Base-by-base conservation (phyloP, 2,113 vertebrate genomes). In the Trogon surrucura region DNA sequence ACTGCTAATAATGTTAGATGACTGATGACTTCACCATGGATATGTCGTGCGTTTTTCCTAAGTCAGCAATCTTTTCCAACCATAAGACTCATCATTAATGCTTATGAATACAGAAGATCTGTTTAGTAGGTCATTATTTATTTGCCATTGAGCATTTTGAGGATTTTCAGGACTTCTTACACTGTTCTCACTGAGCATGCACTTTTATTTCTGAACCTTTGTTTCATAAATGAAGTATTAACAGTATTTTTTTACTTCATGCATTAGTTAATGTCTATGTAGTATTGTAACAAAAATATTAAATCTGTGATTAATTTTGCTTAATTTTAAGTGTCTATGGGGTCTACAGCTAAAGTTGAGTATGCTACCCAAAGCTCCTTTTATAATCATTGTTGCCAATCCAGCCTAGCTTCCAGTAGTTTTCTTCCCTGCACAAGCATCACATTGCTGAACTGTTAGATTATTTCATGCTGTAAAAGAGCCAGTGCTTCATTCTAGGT, bases 1-100 rank as follows among this genome's bases (percentile, higher is more conserved):
- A 65, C 34, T 91, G 20, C 36, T 97, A 91, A 86, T 95, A 95
- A 61, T 62, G 27, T 96, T 94, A 89, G 16, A 51, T 75, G 44
- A 56, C n/a, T 89, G 47, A 91, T 96, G 45, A 85, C n/a, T 89
- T 74, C 36, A 66, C 91, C 34, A 41, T 19, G 26, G 64, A 47
- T 47, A 65, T 64, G 5, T 75, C 51, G 62, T 50, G 47, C 8
- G 4, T 62, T 93, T 79, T 50, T 65, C 66, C 27, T 54, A 83
- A 89, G 67, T 38, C 23, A 91, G 22, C 7, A 88, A 36, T 32
- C 20, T 10, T 80, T 95, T 80, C 47, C 47, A 56, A 20, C 36
- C 62, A 6, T 30, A 32, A 74, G 32, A 10, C 11, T 95, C 88
- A 91, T 86, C 48, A 89, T 66, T 74, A 85, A 73, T 78, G 34